phyloP scores from a whole-genome alignment of 2,113 vertebrate species.

The Peromyscus maniculatus region DNA sequence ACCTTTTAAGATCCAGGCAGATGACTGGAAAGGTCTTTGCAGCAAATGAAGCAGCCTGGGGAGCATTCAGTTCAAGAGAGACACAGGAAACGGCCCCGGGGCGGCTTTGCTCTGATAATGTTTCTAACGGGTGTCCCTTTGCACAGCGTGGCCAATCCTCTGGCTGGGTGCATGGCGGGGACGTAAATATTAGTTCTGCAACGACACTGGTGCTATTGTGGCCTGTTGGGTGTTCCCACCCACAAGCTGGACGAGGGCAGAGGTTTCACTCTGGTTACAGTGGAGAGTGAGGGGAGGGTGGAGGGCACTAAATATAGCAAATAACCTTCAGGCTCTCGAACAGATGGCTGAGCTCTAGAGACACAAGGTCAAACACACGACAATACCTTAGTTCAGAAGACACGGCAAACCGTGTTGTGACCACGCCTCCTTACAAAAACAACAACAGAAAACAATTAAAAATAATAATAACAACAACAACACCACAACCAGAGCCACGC shows the following conservation, averaged over 20 bases:
- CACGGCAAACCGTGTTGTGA: background rate
- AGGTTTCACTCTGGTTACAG: background rate
- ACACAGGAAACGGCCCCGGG: background rate
- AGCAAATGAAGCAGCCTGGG: background rate
- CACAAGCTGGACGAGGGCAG: background rate
- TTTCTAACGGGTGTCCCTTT: conserved; percentile 15
- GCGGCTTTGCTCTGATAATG: conserved; percentile 21
- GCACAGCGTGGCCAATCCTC: background rate
- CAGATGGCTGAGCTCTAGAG: background rate
- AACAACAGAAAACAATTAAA: too few relatives aligned
- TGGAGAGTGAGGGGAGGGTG: background rate
- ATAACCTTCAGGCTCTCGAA: background rate
- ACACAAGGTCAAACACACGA: background rate
- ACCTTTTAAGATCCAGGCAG: conserved; percentile 60
- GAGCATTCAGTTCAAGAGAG: conserved; percentile 27
- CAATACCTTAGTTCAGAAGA: background rate
- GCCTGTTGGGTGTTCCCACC: background rate
- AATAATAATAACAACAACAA: background rate
- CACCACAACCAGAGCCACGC: background rate
- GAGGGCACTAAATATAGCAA: background rate
- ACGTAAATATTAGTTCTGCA: background rate
- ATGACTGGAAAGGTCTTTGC: conserved; percentile 40
- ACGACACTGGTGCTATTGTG: background rate
- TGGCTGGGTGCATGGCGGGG: background rate
- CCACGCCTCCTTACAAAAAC: background rate